Evolutionary conservation across 2,888 invertebrate species (phyloP).

Genomic region (Tetranychus piercei): DNA sequence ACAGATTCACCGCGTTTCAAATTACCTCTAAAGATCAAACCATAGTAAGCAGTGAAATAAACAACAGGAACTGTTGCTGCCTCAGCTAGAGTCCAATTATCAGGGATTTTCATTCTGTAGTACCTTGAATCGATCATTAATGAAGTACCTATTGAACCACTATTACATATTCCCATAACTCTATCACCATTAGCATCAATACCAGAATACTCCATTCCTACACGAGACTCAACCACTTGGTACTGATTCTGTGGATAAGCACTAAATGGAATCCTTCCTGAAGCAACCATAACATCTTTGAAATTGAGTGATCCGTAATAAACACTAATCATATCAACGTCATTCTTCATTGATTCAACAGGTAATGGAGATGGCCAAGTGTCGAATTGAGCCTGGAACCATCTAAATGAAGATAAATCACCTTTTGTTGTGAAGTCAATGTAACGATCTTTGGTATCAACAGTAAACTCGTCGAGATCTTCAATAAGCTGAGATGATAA

Average conservation of each 20-base stretch:
- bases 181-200: conserved; percentile 29
- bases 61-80: conserved; percentile 36
- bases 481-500: not conserved
- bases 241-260: conserved; percentile 58
- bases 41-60: conserved; percentile 38
- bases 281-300: conserved; percentile 92
- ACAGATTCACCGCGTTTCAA: conserved; percentile 32
- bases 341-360: conserved; percentile 39
- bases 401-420: conserved; percentile 37
- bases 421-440: conserved; percentile 37
- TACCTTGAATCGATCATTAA: conserved; percentile 35
- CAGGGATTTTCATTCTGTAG: conserved; percentile 43
- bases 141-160: conserved; percentile 36
- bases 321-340: conserved; percentile 54
- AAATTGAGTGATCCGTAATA: conserved; percentile 49
- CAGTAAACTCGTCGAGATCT: not conserved
- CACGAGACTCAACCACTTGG: conserved; percentile 41
- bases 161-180: conserved; percentile 33
- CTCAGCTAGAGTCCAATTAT: conserved; percentile 33
- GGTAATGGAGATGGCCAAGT: conserved; percentile 39
- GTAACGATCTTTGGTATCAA: conserved; percentile 33
- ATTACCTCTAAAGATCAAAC: conserved; percentile 36
- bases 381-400: conserved; percentile 61
- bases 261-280: conserved; percentile 87
- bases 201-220: conserved; percentile 29